A percentile compares a stretch with the other conserved stretches of the same genome.
Evolutionary conservation across 2,888 invertebrate species (phyloP).

Genomic region (Sinhomidia bicolor): DNA sequence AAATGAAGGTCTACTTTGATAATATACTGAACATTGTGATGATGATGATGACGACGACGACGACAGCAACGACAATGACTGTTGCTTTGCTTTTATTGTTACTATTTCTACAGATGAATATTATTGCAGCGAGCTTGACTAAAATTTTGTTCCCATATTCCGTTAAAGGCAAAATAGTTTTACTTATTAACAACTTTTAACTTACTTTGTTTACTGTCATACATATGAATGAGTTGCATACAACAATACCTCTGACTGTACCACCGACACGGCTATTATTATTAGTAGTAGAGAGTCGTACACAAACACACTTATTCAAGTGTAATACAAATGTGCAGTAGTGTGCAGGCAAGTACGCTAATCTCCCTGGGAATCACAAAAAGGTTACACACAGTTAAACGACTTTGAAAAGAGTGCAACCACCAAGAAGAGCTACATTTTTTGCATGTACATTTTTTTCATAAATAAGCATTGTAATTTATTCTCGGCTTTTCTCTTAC

Average conservation of each 20-base stretch:
- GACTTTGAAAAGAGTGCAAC: conserved; percentile 17
- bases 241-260: not conserved
- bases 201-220: conserved; percentile 5
- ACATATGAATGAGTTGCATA: not conserved
- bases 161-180: conserved; percentile 5
- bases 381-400: conserved; percentile 25
- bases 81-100: not conserved
- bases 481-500: conserved; percentile 43
- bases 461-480: too few relatives aligned
- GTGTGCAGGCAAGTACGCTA: not conserved
- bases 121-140: not conserved
- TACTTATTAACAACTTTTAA: not conserved
- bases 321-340: not conserved
- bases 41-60: not conserved
- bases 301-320: not conserved
- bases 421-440: too few relatives aligned
- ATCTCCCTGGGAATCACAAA: not conserved
- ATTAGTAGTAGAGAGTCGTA: not conserved
- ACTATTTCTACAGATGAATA: not conserved
- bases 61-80: not conserved
- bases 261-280: too few relatives aligned
- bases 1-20: conserved; percentile 46
- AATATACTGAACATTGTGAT: not conserved
- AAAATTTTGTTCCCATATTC: conserved; percentile 20
- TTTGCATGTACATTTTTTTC: not conserved